Base-by-base conservation (phyloP, 2,888 invertebrate species). In the Idaea dimidiata region DNA sequence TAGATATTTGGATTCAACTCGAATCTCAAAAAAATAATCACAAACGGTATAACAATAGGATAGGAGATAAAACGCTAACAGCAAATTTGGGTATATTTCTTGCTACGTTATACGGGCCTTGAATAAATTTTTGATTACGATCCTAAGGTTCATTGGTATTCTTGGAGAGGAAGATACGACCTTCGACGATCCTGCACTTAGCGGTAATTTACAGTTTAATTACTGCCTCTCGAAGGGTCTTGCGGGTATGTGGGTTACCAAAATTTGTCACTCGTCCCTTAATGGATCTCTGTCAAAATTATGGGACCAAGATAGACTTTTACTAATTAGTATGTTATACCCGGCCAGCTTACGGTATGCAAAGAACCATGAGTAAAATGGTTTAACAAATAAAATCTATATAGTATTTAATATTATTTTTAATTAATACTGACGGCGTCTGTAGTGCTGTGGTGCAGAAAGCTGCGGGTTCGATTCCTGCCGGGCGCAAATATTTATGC, bases 181-280 rank as follows among this genome's bases (percentile, higher is more conserved):
- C 87, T 89, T 86, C 83, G 79, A 78, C 76, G 84, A 84, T 82
- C 83, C 81, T 83, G 82, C 86, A 87, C 87, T 89, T 87, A 86
- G 84, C 80, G 79, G 82, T 88, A 89, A 89, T 89, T 89, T 88
- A 89, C 89, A 88, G 88, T 88, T 90, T 89, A 89, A 89, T 90
- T 89, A 89, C 88, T 82, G 81, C 78, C 76, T 76, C 78, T 77
- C 68, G 78, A 64, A 72, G 71, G 71, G 72, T 69, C 70, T 68
- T 69, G 69, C 61, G 66, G 68, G 70, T 63, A 62, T 74, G 75
- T 70, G 70, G 73, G 69, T 64, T 72, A 69, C 72, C 73, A 63
- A 72, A 79, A 81, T 79, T 81, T 79, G 80, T 79, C 72, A 72
- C 72, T 61, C 31, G 60, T 63, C 66, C 66, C 66, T 67, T 68